Evolutionary conservation across 1,140 invertebrate species (phyloP).

Genomic region (Pollicipes pollicipes): DNA sequence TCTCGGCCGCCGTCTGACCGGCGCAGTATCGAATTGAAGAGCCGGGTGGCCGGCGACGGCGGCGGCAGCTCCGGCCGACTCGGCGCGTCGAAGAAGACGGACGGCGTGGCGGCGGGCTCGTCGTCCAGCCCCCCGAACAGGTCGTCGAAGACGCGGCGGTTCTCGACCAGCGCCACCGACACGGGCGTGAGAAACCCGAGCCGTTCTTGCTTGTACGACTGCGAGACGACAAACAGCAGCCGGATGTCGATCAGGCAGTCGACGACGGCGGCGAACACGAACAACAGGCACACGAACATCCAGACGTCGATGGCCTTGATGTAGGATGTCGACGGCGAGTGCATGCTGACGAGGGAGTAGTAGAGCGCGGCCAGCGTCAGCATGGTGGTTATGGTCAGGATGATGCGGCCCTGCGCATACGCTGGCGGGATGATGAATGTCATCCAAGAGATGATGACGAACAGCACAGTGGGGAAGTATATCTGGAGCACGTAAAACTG

Average conservation of each 20-base stretch:
- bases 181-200: constrained; percentile 24
- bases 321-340: constrained; percentile 12
- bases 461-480: background rate
- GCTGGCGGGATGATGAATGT: background rate
- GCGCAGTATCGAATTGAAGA: background rate
- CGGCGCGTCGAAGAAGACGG: background rate
- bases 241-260: background rate
- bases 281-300: constrained; percentile 17
- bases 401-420: background rate
- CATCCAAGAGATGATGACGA: background rate
- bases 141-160: background rate
- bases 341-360: background rate
- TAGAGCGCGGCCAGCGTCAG: background rate
- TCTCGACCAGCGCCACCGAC: background rate
- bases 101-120: background rate
- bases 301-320: constrained; percentile 13
- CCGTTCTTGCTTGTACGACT: background rate
- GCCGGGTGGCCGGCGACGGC: too few species aligned
- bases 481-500: background rate
- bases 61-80: background rate
- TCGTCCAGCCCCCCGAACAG: background rate
- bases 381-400: background rate
- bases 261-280: constrained; percentile 8
- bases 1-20: background rate
- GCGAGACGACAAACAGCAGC: background rate